Percentiles rank a stretch among this genome's conserved stretches.
Evolutionary conservation across 2,888 invertebrate genomes (phyloP).

Genomic region (Harpagoxenus sublaevis): DNA sequence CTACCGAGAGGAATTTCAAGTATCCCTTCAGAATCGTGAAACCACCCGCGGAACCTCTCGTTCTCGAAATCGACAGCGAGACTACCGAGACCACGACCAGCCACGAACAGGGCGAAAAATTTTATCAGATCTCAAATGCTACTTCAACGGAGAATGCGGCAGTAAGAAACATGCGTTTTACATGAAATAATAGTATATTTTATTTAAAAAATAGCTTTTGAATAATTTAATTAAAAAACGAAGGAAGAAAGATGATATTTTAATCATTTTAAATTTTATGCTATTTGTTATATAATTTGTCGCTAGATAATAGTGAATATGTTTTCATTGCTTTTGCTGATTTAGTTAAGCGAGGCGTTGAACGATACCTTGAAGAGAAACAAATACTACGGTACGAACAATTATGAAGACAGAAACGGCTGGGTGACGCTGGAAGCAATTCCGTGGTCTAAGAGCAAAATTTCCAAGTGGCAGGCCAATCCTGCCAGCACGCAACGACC

Average conservation of each 20-base stretch:
- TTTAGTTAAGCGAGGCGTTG: conserved; percentile 70
- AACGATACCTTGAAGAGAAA: conserved; percentile 83
- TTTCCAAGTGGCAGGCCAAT: conserved; percentile 93
- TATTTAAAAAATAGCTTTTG: not conserved
- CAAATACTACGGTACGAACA: conserved; percentile 86
- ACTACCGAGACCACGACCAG: conserved; percentile 16
- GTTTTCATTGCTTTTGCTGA: not conserved
- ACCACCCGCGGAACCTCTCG: conserved; percentile 67
- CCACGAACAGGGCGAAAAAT: conserved; percentile 47
- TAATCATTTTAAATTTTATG: not conserved
- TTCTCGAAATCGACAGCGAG: conserved; percentile 70
- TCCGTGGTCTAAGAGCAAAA: conserved; percentile 93
- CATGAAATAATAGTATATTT: not conserved
- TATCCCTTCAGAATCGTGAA: conserved; percentile 76
- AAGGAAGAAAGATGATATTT: not conserved
- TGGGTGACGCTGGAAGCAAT: conserved; percentile 93
- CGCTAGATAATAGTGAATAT: not conserved
- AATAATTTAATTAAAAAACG: not conserved
- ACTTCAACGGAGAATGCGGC: conserved; percentile 59
- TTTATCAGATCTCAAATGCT: conserved; percentile 50
- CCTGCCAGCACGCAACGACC: conserved; percentile 81
- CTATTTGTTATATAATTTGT: not conserved
- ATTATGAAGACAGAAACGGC: conserved; percentile 91
- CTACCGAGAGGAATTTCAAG: conserved; percentile 78
- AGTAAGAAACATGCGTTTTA: conserved; percentile 47